Conservation (phyloP, 2,113 vertebrate species). For the Tragelaphus imberbis region DNA sequence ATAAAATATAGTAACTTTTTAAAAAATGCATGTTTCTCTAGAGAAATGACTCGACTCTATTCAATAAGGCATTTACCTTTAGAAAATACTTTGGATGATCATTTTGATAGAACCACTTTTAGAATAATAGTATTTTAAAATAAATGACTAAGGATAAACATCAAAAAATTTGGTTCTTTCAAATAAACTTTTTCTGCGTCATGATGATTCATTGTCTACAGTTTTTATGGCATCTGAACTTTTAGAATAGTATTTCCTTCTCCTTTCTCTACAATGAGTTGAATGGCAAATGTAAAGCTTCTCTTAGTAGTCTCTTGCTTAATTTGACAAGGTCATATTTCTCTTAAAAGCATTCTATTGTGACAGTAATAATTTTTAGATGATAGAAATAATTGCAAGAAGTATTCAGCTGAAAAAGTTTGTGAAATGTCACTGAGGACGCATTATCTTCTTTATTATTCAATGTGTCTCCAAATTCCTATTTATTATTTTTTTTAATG, state of each 20-base stretch:
- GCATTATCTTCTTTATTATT: neutral
- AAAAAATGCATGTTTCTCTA: neutral
- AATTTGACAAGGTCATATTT: neutral
- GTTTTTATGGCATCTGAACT: neutral
- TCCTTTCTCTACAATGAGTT: neutral
- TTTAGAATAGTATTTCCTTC: neutral
- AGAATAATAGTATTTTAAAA: neutral
- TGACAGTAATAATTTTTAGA: neutral
- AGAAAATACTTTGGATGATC: neutral
- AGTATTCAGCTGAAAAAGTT: neutral
- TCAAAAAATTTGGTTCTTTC: neutral
- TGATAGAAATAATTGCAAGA: neutral
- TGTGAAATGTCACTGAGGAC: neutral
- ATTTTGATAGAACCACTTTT: neutral
- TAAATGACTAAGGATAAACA: neutral
- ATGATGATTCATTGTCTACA: neutral
- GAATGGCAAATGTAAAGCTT: neutral
- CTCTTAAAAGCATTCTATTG: neutral
- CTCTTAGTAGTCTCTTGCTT: neutral
- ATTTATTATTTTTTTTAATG: neutral
- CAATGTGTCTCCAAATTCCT: neutral
- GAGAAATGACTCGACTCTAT: neutral
- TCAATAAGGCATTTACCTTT: neutral
- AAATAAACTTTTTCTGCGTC: neutral
- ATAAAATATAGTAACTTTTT: neutral